Evolutionary conservation across 2,888 invertebrate species (phyloP), one percentile per base, ranked within the genome.

Genomic region (Tholera decimalis): DNA sequence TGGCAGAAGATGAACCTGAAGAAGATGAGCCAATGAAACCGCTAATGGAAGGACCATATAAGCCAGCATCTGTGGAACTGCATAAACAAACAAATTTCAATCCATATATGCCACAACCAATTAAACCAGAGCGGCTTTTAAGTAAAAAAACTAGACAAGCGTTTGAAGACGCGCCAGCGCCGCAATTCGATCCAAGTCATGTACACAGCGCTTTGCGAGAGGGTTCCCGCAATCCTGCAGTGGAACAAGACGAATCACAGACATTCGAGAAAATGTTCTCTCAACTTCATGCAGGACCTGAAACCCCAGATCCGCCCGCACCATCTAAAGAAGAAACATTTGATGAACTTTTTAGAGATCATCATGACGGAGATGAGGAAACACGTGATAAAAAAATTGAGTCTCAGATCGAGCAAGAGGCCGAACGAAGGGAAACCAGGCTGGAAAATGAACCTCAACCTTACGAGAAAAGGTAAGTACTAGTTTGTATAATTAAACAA

Each of bases 231-330:
- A 13, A 43, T 18, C 15, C 30, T 15, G 5, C 11, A 26, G 9
- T 20, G 9, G 24, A 47, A n/a, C n/a, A 22, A n/a, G 35, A 7
- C 2, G 55, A 26, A 2, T 2, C 55, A n/a, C 73, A 73, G 53
- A 46, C 57, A 47, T 66, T 75, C 13, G 76, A 75, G n/a, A 71
- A 62, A 58, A 63, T 66, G 11, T 55, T 47, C 60, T 57, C 65
- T 30, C 56, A 63, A 62, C 39, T 75, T 22, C 62, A 69, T 37
- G 47, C 47, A 30, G 46, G 1, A 13, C n/a, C 33, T 33, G 41
- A 54, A 15, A 1, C 41, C 1, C 28, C 20, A 15, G 20, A 15
- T 3, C 6, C 26, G 2, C 13, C 28, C 1, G 18, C 24, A 1
- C 33, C n/a, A 39, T 46, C 30, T 13, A 41, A 46, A 13, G 75